Conservation (phyloP, 2,113 vertebrate genomes). For the Aegypius monachus region DNA sequence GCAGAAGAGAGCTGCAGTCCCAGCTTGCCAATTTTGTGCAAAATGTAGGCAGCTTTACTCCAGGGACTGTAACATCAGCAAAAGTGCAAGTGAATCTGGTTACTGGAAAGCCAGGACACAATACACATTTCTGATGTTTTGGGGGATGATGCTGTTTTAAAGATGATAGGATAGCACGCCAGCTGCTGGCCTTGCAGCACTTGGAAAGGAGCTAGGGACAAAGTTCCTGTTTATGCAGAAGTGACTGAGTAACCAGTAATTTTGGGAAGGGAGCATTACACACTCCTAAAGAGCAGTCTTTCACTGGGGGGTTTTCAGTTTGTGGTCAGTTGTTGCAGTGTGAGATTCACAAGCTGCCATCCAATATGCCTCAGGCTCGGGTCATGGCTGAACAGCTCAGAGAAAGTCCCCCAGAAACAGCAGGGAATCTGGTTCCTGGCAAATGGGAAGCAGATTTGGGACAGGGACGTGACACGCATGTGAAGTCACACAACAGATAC, state of each 20-base stretch:
- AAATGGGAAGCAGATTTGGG: slow-evolving; percentile 15
- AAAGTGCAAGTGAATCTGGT: slow-evolving; percentile 45
- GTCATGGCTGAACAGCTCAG: background rate
- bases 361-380: background rate
- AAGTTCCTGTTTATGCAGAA: slow-evolving; percentile 70
- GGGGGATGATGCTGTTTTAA: background rate
- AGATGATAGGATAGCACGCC: slow-evolving; percentile 62
- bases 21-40: background rate
- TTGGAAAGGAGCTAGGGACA: slow-evolving; percentile 51
- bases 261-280: slow-evolving; percentile 60
- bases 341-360: slow-evolving; percentile 36
- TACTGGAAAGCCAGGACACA: slow-evolving; percentile 52
- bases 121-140: slow-evolving; percentile 19
- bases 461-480: background rate
- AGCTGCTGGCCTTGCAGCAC: slow-evolving; percentile 41
- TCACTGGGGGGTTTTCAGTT: slow-evolving; percentile 34
- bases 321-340: slow-evolving; percentile 52
- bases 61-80: background rate
- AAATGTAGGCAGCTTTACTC: background rate
- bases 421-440: background rate
- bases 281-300: slow-evolving; percentile 56
- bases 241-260: slow-evolving; percentile 60
- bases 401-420: slow-evolving; percentile 40
- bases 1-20: background rate
- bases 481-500: background rate